A percentile compares a stretch with the other conserved stretches of the same genome.
phyloP scores from a whole-genome alignment of 1,140 invertebrate species.

The Monochamus saltuarius region DNA sequence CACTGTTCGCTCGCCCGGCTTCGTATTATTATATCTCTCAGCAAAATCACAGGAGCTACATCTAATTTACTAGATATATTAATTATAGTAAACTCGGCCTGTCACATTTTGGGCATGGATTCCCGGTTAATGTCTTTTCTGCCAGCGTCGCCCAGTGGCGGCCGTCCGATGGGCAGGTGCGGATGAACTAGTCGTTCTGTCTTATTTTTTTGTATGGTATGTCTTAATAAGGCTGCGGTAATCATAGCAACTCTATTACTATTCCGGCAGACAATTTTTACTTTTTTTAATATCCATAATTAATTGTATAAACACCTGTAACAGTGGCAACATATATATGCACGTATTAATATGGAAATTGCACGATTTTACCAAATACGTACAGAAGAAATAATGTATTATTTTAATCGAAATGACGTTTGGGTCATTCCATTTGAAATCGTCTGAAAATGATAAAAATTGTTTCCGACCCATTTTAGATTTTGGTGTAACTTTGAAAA shows the following conservation, averaged over 20 bases:
- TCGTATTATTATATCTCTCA: constrained; percentile 48
- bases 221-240: neutral
- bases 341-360: neutral
- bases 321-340: neutral
- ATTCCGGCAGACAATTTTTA: too few relatives aligned
- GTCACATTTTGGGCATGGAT: constrained; percentile 29
- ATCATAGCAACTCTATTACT: neutral
- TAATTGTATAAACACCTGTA: too few relatives aligned
- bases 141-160: neutral
- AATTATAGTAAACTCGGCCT: constrained; percentile 41
- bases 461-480: too few relatives aligned
- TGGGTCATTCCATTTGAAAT: too few relatives aligned
- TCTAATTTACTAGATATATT: constrained; percentile 47
- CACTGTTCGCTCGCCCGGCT: constrained; percentile 42
- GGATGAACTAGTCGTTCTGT: constrained; percentile 6
- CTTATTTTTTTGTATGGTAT: constrained; percentile 5
- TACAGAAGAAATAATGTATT: too few relatives aligned
- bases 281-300: too few relatives aligned
- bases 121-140: constrained; percentile 11
- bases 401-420: too few relatives aligned
- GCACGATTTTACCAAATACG: too few relatives aligned
- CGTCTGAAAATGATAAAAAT: too few relatives aligned
- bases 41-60: constrained; percentile 48
- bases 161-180: neutral
- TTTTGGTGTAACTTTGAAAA: too few relatives aligned